A percentile compares a stretch with the other conserved stretches of the same genome.
These are phyloP conservation scores for Heliconius hortense DNA, from an alignment of 2,888 invertebrate genomes.

Conservation along the genomic window DNA sequence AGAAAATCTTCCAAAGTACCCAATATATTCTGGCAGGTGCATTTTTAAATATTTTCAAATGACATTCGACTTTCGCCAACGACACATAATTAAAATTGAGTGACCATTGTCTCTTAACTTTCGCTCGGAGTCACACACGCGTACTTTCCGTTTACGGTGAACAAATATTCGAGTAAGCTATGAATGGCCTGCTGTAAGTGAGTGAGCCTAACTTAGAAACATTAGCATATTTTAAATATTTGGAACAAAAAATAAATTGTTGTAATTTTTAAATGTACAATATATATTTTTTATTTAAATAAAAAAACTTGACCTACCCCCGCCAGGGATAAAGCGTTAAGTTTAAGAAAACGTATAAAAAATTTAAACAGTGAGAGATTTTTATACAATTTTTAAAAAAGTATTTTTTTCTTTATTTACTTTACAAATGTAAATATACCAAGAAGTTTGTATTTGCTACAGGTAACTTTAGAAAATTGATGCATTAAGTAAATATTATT, in stretches of 20 bases:
- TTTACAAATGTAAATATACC: too few species aligned
- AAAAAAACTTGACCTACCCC: too few species aligned
- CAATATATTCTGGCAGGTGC: background rate
- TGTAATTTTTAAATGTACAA: background rate
- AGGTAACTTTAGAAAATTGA: too few species aligned
- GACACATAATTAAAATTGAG: slow-evolving; percentile 53
- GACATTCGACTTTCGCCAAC: slow-evolving; percentile 58
- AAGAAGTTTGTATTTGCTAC: too few species aligned
- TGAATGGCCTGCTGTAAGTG: slow-evolving; percentile 24
- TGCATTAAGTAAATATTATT: too few species aligned
- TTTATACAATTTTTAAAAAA: too few species aligned
- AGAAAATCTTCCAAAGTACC: background rate
- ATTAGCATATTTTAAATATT: background rate
- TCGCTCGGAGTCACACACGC: slow-evolving; percentile 54
- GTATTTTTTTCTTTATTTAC: too few species aligned
- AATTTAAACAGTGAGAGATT: too few species aligned
- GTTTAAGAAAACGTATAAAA: too few species aligned
- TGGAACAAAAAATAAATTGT: background rate
- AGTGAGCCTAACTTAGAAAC: background rate
- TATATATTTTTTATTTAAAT: too few species aligned
- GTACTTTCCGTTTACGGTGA: slow-evolving; percentile 49
- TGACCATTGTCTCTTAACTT: slow-evolving; percentile 66
- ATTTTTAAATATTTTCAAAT: slow-evolving; percentile 15
- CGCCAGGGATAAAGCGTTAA: too few species aligned
- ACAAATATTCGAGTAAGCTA: slow-evolving; percentile 32